phyloP scores from a whole-genome alignment of 2,888 invertebrate species.

The Watsonalla cultraria region DNA sequence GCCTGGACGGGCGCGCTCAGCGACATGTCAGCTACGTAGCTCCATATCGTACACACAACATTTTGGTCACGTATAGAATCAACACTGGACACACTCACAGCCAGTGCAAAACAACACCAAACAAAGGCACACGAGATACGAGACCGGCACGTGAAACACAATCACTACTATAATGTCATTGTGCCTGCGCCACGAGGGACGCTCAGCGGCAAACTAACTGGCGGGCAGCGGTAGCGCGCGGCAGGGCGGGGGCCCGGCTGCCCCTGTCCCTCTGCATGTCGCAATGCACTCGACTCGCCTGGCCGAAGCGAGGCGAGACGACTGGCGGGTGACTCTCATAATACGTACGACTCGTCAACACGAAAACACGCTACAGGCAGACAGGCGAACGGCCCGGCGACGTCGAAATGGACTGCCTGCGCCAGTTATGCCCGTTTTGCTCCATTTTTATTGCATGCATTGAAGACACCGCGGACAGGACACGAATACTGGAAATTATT shows the following conservation, averaged over 20 bases:
- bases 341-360: conserved; percentile 31
- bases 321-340: conserved; percentile 33
- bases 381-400: conserved; percentile 12
- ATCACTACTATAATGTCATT: conserved; percentile 41
- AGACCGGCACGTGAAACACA: conserved; percentile 43
- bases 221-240: conserved; percentile 45
- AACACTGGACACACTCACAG: conserved; percentile 46
- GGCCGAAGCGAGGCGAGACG: conserved; percentile 40
- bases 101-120: conserved; percentile 43
- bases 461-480: conserved; percentile 4
- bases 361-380: conserved; percentile 19
- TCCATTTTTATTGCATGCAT: conserved; percentile 24
- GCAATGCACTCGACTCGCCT: conserved; percentile 63
- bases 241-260: conserved; percentile 66
- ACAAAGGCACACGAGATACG: conserved; percentile 61
- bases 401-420: conserved; percentile 7
- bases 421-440: conserved; percentile 24
- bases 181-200: conserved; percentile 71
- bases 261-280: conserved; percentile 64
- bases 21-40: conserved; percentile 75
- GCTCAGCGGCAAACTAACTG: conserved; percentile 71
- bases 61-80: conserved; percentile 41
- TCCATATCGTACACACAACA: conserved; percentile 59
- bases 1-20: conserved; percentile 74
- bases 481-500: conserved; percentile 8